These are phyloP conservation scores for Otocyon megalotis DNA, from an alignment of 2,113 vertebrate genomes.

Conservation along the genomic window DNA sequence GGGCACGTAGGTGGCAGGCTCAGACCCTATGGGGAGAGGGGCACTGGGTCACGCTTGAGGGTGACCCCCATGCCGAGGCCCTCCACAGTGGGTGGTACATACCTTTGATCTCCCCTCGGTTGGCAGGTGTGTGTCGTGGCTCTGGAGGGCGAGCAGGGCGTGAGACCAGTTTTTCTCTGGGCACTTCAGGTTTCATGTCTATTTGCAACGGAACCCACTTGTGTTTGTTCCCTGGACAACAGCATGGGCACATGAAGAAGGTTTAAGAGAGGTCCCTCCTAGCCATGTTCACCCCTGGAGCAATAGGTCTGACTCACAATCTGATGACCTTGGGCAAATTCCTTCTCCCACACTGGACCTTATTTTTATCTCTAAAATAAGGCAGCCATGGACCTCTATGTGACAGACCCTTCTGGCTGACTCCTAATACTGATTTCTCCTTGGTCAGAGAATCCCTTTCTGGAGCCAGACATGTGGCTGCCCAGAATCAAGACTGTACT, in stretches of 20 bases:
- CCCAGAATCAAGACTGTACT: neutral
- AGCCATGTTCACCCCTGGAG: neutral
- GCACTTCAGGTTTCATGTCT: constrained; percentile 97
- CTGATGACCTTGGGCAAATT: neutral
- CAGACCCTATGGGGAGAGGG: constrained; percentile 68
- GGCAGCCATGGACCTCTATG: neutral
- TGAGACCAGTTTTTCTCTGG: constrained; percentile 95
- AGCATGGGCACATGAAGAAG: constrained; percentile 64
- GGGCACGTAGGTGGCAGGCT: constrained; percentile 73
- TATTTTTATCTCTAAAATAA: neutral
- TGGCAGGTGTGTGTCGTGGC: constrained; percentile 92
- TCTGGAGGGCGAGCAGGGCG: constrained; percentile 96
- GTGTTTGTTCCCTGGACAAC: constrained; percentile 95
- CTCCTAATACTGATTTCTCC: neutral
- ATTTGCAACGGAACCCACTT: constrained; percentile 99
- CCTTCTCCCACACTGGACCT: neutral
- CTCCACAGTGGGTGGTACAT: neutral
- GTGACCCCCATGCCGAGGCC: neutral
- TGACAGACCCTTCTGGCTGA: neutral
- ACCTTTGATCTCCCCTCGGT: constrained; percentile 96
- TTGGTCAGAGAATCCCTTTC: neutral
- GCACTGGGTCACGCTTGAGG: neutral
- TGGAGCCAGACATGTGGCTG: neutral
- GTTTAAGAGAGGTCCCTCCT: constrained; percentile 3
- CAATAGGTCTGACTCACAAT: neutral